Evolutionary conservation across 2,888 invertebrate genomes (phyloP), one percentile per base, ranked within the genome.

Genomic region (Drosophila limbata): DNA sequence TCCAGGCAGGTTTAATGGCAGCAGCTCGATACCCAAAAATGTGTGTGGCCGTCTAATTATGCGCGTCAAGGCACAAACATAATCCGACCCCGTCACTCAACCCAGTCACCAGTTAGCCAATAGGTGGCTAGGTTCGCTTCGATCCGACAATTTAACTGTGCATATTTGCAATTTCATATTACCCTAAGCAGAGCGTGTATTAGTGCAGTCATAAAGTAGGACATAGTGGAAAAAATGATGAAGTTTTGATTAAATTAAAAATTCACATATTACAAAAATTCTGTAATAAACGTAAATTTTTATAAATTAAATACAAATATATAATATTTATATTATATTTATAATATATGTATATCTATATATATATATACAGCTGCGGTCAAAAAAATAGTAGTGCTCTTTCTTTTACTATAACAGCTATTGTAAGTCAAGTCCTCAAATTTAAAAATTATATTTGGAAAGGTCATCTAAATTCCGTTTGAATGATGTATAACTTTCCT

Each of bases 41-140:
- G 25, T 73, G 40, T 75, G 40, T 47, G 64, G 53, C 35, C 55
- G 66, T 79, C 75, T 85, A 87, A 88, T 85, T 85, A 85, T 85
- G 84, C 81, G 73, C 53, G 84, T 62, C 80, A 83, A 81, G 83
- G 76, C 63, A 66, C 86, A 69, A 1, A 28, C 6, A 28, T 68
- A 79, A 81, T 75, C 69, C 75, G 84, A 77, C 71, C 72, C 73
- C 63, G 64, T 52, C 72, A 42, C 50, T 48, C 57, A 13, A 6
- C 28, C 37, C 39, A n/a, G 33, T 55, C 63, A 61, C 37, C 39
- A n/a, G 33, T 55, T 61, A 61, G 69, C 56, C 67, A 77, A 68
- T 74, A 39, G 47, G 40, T 44, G 44, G 47, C 21, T 37, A n/a
- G n/a, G 37, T n/a, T 8, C 31, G 39, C 47, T 50, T 56, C 48